Evolutionary conservation across 2,113 vertebrate species (phyloP).

Genomic region (human (Homo sapiens)): GRCh38 chr1:196664501-196665000

Average conservation of each 20-base stretch:
- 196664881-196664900: background rate
- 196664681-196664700: background rate
- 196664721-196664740: background rate
- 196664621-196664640: background rate
- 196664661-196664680: background rate
- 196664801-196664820: background rate
- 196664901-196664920: background rate
- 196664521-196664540: background rate
- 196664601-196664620: background rate
- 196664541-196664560: background rate
- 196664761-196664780: background rate
- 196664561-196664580: background rate
- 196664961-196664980: background rate
- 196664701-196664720: background rate
- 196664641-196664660: background rate
- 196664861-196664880: background rate
- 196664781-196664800: background rate
- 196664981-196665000: background rate
- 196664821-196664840: background rate
- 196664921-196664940: background rate
- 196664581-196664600: background rate
- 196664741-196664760: background rate
- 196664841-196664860: background rate
- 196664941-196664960: background rate
- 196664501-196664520: background rate